Evolutionary conservation across 1,140 invertebrate species (phyloP).

Genomic region (Tetragnatha versicolor): DNA sequence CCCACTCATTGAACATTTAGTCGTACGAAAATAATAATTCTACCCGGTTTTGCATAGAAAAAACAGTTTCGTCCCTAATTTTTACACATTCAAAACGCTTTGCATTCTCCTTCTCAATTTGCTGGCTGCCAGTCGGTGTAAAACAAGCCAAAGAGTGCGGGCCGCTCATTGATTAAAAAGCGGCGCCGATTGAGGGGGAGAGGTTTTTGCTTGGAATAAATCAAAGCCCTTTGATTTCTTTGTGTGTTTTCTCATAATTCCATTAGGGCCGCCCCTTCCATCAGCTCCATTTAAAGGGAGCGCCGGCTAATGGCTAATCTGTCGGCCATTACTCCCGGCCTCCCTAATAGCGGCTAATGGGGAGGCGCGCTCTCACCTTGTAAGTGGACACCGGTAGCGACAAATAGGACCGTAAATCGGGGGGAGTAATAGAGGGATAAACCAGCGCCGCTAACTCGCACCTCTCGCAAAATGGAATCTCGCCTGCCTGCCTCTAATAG

Average conservation of each 20-base stretch:
- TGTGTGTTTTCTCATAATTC: conserved; percentile 55
- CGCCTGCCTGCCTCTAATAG: background rate
- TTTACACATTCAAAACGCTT: too few species aligned
- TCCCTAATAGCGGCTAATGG: conserved; percentile 42
- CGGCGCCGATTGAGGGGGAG: too few species aligned
- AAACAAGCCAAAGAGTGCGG: too few species aligned
- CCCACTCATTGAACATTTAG: too few species aligned
- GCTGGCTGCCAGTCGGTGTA: too few species aligned
- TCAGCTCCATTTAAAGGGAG: conserved; percentile 48
- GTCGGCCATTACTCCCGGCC: conserved; percentile 45
- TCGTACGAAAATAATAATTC: too few species aligned
- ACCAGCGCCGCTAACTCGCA: conserved; percentile 31
- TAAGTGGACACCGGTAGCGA: conserved; percentile 54
- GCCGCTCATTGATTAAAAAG: too few species aligned
- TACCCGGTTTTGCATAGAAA: too few species aligned
- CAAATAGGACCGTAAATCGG: conserved; percentile 53
- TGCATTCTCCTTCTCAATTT: too few species aligned
- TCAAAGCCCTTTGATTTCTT: conserved; percentile 52
- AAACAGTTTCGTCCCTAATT: too few species aligned
- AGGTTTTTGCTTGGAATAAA: conserved; percentile 27
- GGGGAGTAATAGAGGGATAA: conserved; percentile 48
- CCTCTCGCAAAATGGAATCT: conserved; percentile 2
- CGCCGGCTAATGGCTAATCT: conserved; percentile 52
- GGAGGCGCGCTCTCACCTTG: conserved; percentile 36
- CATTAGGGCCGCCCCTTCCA: conserved; percentile 47